These are phyloP conservation scores for Eurytemora carolleeae DNA, from an alignment of 1,140 invertebrate genomes.

Conservation along the genomic window DNA sequence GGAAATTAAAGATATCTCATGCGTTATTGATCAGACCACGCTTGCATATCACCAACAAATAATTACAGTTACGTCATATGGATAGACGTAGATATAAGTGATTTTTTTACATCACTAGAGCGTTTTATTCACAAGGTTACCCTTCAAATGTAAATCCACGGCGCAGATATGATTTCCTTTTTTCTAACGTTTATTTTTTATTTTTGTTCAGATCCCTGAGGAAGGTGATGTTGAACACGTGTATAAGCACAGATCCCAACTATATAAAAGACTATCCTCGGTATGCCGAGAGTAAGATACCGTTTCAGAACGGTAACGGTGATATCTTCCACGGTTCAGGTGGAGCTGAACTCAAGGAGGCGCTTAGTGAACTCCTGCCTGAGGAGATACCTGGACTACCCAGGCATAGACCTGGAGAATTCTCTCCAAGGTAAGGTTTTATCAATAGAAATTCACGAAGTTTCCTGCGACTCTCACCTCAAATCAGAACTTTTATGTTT, in stretches of 20 bases:
- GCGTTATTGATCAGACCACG: no score
- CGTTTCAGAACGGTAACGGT: background rate
- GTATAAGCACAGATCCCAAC: background rate
- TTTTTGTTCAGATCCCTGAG: background rate
- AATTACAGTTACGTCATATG: no score
- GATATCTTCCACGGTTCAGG: background rate
- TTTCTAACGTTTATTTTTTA: background rate
- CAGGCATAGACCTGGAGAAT: conserved; percentile 4
- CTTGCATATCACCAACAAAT: no score
- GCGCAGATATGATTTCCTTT: no score
- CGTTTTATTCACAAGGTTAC: no score
- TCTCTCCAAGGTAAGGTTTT: conserved; percentile 6
- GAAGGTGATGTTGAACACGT: background rate
- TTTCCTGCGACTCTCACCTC: no score
- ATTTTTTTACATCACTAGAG: no score
- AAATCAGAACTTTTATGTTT: no score
- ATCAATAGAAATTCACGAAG: no score
- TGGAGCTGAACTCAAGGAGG: background rate
- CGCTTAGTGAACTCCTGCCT: background rate
- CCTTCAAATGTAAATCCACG: no score
- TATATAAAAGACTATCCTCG: background rate
- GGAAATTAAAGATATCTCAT: no score
- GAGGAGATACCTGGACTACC: conserved; percentile 14
- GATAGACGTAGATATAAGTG: no score
- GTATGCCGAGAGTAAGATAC: background rate